Base-by-base conservation (phyloP, 2,888 invertebrate genomes). In the Nycteola revayana region DNA sequence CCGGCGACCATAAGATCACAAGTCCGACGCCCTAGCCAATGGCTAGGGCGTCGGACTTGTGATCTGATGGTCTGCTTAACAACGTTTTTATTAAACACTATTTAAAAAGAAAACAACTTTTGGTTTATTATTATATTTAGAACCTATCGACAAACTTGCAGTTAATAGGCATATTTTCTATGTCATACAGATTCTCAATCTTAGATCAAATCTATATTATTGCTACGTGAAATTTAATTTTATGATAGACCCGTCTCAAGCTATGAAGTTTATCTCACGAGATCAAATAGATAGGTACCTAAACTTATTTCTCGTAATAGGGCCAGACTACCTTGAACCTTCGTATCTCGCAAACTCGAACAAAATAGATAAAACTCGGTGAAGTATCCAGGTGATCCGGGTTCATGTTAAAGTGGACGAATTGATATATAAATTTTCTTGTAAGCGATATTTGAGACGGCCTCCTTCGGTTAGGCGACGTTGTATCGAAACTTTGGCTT, bases 361-460 rank as follows among this genome's bases (percentile, higher is more conserved):
- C 4, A 45, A 39, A 37, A 36, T 27, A 11, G 10, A 20, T 28
- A 21, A 7, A 10, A 39, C 27, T 40, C 3, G 6, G 17, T 14
- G 10, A 41, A 34, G 36, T 45, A 48, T 39, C 49, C 27, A 32
- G 35, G 25, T 42, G 56, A 57, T 58, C 60, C 47, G 43, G 41
- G 71, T 32, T 71, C 73, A 52, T 8, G 30, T 24, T 43, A 42
- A 1, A 29, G 7, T 75, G 66, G 80, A 43, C 65, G 65, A 29
- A 64, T 66, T 64, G 53, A 54, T 66, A 63, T 70, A 68, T 68
- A 14, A 2, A 69, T 73, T 70, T 75, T 73, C 73, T 70, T 69
- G 76, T 71, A 76, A 75, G 62, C 66, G 73, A 81, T 81, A 81
- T 80, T 79, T 75, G 71, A 65, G 53, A 39, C 42, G 53, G 52